Base-by-base conservation (phyloP, 2,797 vertebrate species). In the Prionace glauca region DNA sequence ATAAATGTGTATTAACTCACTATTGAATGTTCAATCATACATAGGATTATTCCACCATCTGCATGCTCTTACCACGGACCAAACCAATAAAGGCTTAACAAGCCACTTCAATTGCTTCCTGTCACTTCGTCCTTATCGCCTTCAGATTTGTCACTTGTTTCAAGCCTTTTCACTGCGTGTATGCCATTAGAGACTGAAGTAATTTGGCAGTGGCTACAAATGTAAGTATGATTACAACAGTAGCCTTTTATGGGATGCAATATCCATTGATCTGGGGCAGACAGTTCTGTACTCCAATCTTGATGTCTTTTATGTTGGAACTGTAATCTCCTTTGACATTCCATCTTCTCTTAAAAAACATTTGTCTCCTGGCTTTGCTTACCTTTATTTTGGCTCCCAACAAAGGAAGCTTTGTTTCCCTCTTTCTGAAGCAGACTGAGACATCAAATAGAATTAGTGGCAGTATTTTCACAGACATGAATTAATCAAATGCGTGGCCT, bases 341-440 rank as follows among this genome's bases (percentile, higher is more conserved):
- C 0, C 32, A 90, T 62, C 29, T 96, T 22, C 96, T 95, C 69
- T 96, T 95, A 77, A 72, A 96, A 96, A 95, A 65, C 96, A 96
- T 72, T 88, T 79, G 0, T 91, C 50, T 95, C 1, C 24, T 94
- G 50, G 95, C 72, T 96, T 95, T 96, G 96, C 95, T 36, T 96
- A 9, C 3, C 95, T 96, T 62, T 95, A 26, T 96, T 96, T 96
- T 93, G 96, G 86, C 36, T 96, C 95, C 96, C 32, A 96, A 96
- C 96, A 96, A 1, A 16, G 96, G 1, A 0, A 1, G 95, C 95
- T 96, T 96, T 90, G 96, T 94, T 96, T 96, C 95, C 50, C 65
- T 74, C 7, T 95, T 72, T 71, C 67, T 45, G 69, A 71, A 60
- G 71, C 10, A 95, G 71, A 95, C 93, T 95, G 93, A 95, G 93